A percentile compares a stretch with the other conserved stretches of the same genome.
phyloP scores from a whole-genome alignment of 2,888 invertebrate species.

The Caenorhabditis macrosperma region DNA sequence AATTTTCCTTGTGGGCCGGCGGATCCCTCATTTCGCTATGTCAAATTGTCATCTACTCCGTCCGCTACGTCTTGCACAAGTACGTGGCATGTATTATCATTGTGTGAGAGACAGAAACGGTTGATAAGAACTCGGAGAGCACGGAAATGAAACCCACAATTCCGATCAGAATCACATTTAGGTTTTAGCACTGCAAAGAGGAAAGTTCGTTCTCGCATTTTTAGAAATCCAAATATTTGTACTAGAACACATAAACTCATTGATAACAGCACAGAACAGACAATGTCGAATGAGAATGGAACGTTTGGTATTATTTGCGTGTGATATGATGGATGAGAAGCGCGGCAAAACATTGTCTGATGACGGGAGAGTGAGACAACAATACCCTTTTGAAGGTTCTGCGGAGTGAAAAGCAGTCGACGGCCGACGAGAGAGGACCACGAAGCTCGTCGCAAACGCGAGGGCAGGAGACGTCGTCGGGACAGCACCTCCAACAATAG shows the following conservation, averaged over 20 bases:
- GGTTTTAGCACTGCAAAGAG: conserved; percentile 10
- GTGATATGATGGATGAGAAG: no score
- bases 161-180: conserved; percentile 10
- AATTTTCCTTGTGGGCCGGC: conserved; percentile 77
- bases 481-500: conserved; percentile 16
- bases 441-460: conserved; percentile 22
- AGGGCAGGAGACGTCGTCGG: conserved; percentile 20
- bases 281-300: conserved; percentile 4
- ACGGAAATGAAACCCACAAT: conserved; percentile 1
- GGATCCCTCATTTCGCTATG: conserved; percentile 74
- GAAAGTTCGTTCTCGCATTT: not conserved
- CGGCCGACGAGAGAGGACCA: conserved; percentile 35
- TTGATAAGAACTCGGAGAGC: conserved; percentile 20
- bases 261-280: conserved; percentile 10
- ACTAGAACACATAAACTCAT: not conserved
- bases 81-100: conserved; percentile 51
- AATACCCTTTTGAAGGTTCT: conserved; percentile 28
- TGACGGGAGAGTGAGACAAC: conserved; percentile 13
- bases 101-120: conserved; percentile 13
- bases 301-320: conserved; percentile 28
- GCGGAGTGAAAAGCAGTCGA: conserved; percentile 33
- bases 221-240: conserved; percentile 45
- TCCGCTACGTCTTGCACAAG: conserved; percentile 51
- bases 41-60: conserved; percentile 72
- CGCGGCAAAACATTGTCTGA: conserved; percentile 13